Evolutionary conservation across 2,113 vertebrate genomes (phyloP), one percentile per base, ranked within the genome.

Genomic region (Hirundichthys speculiger): DNA sequence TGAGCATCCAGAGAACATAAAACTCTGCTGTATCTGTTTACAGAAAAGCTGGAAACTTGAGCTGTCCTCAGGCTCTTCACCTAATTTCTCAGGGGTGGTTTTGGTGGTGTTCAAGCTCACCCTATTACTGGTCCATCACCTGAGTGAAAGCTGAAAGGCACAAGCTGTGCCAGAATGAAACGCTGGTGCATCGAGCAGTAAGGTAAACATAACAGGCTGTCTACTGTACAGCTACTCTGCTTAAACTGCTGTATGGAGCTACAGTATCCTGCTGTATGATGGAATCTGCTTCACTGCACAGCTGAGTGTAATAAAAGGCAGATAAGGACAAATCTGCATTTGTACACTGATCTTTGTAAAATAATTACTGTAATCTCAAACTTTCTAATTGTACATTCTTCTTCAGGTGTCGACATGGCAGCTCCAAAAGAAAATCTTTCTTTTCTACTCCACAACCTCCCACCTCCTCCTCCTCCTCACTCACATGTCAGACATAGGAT

Each of bases 331-430:
- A 67, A 13, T 49, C 73, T 77, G 47, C 42, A 61, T 21, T n/a
- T n/a, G n/a, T n/a, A n/a, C 25, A 41, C 9, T 58, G 38, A n/a
- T n/a, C n/a, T 16, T 48, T 38, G 19, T 25, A 19, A 55, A 56
- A 61, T 68, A 75, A 84, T 63, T 78, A 51, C 39, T 53, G 3
- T 9, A 5, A 42, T 21, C 18, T 49, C 49, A 42, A 50, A 34
- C 30, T 34, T 10, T 34, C 30, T 34, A 34, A 10, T 34, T 55
- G 48, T 13, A 42, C 62, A 77, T 75, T 68, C 57, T 73, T 76
- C 69, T 55, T 55, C 39, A 64, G 53, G 51, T 13, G 14, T 34
- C 46, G 40, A 41, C 68, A 40, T 74, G 51, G 64, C 64, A 73
- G 73, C 59, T 57, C 16, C 39, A 74, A 43, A 39, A 42, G n/a